Evolutionary conservation across 2,113 vertebrate genomes (phyloP), one percentile per base, ranked within the genome.

Genomic region (Oenanthe melanoleuca): DNA sequence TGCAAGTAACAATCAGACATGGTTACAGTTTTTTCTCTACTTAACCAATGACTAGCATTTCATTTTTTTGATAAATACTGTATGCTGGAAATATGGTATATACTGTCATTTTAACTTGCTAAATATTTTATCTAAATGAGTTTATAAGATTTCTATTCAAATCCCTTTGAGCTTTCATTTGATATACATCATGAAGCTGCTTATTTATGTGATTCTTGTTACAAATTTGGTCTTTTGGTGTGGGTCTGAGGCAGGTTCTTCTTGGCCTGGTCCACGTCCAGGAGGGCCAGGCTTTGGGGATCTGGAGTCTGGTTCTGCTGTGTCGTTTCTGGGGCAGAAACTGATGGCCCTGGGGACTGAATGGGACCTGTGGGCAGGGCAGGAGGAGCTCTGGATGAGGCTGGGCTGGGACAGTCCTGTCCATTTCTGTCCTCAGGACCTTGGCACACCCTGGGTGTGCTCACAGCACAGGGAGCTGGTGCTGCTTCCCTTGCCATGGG

Each of bases 181-280:
- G 44, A 26, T 53, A 25, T 37, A 3, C 1, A 2, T 70, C 28
- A 49, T 8, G 33, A 79, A 33, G 8, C 22, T 47, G 18, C 31
- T n/a, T 83, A 21, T 17, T 64, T 45, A 13, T 5, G 28, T 42
- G 19, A 26, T 31, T 64, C 42, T 86, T n/a, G 4, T 86, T 53
- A 78, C 8, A 53, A 80, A 52, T 65, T 24, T 16, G 45, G 34
- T 25, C 4, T 26, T 61, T 25, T 34, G 23, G 3, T 55, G 34
- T 42, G 19, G 7, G 20, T 45, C 14, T 56, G 55, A 60, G 34
- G 4, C 17, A 37, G 14, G 14, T 56, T 67, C 52, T 64, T 80
- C 52, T n/a, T 63, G 33, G 11, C 0, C 2, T 23, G 49, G 8
- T 44, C 21, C 8, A 14, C 0, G 0, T 28, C 24, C 0, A 5